Base-by-base conservation (phyloP, 92 coral and sea anemone species). In the Isaurus tuberculatus region DNA sequence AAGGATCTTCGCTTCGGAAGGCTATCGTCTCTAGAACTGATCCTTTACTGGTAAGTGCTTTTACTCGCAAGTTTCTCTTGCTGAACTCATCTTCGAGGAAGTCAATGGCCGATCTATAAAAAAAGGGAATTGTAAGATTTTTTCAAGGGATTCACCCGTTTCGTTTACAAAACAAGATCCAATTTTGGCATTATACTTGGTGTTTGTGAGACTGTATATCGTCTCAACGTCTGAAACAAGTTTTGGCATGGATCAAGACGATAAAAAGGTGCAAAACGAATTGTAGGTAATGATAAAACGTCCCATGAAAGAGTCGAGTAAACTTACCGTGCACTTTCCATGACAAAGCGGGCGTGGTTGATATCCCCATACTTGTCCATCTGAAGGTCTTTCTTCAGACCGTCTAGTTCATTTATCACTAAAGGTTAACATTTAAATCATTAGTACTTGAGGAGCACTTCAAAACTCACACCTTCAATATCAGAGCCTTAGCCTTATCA, bases 351-450 rank as follows among this genome's bases (percentile, higher is more conserved):
- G 5, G 98, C 98, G 83, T 92, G 99, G 70, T 75, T 79, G 32
- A 77, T 17, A 82, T 93, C 85, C 10, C 72, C 77, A 63, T 87
- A 93, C 71, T 93, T 93, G 49, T 93, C 85, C 33, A 81, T 28
- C 69, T 86, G 88, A 29, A 87, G 53, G 67, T 91, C 94, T 58
- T 84, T 94, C 81, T 87, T 92, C 17, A 96, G 84, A 69, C 99
- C 99, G 79, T 96, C 99, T 4, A 96, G 94, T 65, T 96, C 99
- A 83, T 96, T 96, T 79, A 96, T 94, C 64, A 96, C 99, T 96
- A 78, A 22, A 77, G 55, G 6, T 16, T 11, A 0, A 77, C 29
- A n/a, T 49, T 23, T 55, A 8, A 71, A 16, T 20, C 9, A 2
- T 4, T 25, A 37, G 2, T 42, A 25, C 33, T 53, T 53, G 11